Base-by-base conservation (phyloP, 2,113 vertebrate genomes). In the Propithecus coquereli region DNA sequence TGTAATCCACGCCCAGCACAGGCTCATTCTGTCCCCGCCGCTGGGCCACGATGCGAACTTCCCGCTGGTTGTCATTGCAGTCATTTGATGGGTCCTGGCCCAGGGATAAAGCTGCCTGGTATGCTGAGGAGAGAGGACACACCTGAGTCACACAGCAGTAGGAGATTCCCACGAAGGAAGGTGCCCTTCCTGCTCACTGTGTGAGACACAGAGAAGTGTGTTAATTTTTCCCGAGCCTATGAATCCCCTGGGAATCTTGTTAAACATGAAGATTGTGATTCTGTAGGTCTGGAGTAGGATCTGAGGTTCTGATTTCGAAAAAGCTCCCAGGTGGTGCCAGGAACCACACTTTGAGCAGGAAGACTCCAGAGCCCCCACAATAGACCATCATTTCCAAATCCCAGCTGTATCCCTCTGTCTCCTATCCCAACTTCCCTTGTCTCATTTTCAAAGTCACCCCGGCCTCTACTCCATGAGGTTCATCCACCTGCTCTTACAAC, bases 1-100 rank as follows among this genome's bases (percentile, higher is more conserved):
- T 98, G 98, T 99, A 99, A 43, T 99, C 99, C 0, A 97, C 0
- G 10, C 99, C 99, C 94, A 99, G 98, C 6, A 98, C 98, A 0
- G 99, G 98, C 86, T 99, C 99, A 6, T 95, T 99, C 97, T 95
- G 98, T 18, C 99, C 99, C 0, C 96, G 98, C 80, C 99, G 99
- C 98, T 99, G 99, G 97, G 99, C 98, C 91, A 99, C 99, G 0
- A 98, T 98, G 17, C 99, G 99, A 30, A 99, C 97, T 11, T 98
- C 99, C 61, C 99, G 98, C 97, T 99, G 99, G n/a, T 97, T 98
- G 96, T 99, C 99, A 0, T 98, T 99, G 96, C 99, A 99, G 98
- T 99, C 99, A 0, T 99, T 98, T 4, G 99, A 82, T 0, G 99
- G 99, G 97, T 99, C 99, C 96, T 99, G 99, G 63, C 99, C 99